phyloP scores from a whole-genome alignment of 2,113 vertebrate genomes.

The Todiramphus chloris region DNA sequence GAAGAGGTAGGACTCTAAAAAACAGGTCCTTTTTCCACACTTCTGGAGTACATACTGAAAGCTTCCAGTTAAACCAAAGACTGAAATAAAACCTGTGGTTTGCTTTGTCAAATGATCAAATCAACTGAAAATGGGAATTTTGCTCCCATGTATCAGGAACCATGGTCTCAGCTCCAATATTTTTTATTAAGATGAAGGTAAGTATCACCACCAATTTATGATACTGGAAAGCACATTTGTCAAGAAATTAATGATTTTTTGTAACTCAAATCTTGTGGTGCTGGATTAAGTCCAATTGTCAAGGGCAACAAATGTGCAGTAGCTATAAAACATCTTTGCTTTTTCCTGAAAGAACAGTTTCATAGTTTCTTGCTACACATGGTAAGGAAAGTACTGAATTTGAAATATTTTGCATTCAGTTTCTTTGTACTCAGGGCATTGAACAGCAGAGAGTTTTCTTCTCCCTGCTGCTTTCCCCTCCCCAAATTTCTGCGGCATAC shows the following conservation, averaged over 20 bases:
- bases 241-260: conserved; percentile 2
- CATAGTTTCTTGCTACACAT: background rate
- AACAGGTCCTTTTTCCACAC: background rate
- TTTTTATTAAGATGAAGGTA: background rate
- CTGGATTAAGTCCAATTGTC: background rate
- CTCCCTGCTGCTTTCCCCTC: background rate
- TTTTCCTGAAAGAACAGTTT: background rate
- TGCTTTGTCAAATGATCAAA: background rate
- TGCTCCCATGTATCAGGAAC: background rate
- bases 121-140: background rate
- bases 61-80: background rate
- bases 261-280: background rate
- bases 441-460: background rate
- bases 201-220: background rate
- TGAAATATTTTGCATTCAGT: background rate
- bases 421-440: background rate
- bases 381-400: background rate
- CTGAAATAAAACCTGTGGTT: background rate
- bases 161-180: background rate
- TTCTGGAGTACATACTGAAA: background rate
- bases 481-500: background rate
- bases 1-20: background rate
- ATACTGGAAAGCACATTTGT: background rate
- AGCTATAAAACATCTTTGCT: background rate
- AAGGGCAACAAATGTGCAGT: background rate